A percentile compares a stretch with the other conserved stretches of the same genome.
These are phyloP conservation scores for Iselma pallidipennis DNA, from an alignment of 2,888 invertebrate species.

Conservation along the genomic window DNA sequence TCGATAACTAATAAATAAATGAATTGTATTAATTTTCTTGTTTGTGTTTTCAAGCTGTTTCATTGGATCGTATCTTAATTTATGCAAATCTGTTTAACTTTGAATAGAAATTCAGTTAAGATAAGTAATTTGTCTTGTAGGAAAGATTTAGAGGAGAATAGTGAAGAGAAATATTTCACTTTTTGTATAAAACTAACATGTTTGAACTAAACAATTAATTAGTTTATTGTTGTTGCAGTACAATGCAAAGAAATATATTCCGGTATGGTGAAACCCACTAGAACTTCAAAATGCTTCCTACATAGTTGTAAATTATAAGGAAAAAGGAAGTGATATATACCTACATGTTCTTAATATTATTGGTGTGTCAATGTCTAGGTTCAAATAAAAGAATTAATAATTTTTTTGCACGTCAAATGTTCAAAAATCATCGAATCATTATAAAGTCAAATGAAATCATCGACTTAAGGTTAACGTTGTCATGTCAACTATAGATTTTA, in stretches of 20 bases:
- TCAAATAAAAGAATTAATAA: neutral
- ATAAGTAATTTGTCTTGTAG: neutral
- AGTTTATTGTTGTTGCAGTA: neutral
- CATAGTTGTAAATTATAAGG: constrained; percentile 23
- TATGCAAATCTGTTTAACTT: neutral
- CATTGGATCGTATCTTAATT: neutral
- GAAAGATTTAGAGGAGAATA: no score
- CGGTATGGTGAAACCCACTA: neutral
- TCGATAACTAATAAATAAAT: neutral
- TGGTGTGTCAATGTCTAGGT: neutral
- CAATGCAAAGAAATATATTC: neutral
- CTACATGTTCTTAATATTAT: constrained; percentile 5
- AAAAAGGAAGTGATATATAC: constrained; percentile 27
- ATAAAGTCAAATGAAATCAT: no score
- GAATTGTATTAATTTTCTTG: neutral
- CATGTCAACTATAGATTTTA: no score
- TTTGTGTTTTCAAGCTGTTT: neutral
- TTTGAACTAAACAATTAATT: no score
- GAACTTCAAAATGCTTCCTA: constrained; percentile 19
- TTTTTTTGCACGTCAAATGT: neutral
- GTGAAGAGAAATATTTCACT: no score
- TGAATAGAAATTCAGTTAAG: neutral
- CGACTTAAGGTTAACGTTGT: no score
- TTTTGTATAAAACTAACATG: no score
- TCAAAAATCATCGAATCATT: no score